Base-by-base conservation (phyloP, 2,797 vertebrate species). In the Typhlichthys eigenmanni region DNA sequence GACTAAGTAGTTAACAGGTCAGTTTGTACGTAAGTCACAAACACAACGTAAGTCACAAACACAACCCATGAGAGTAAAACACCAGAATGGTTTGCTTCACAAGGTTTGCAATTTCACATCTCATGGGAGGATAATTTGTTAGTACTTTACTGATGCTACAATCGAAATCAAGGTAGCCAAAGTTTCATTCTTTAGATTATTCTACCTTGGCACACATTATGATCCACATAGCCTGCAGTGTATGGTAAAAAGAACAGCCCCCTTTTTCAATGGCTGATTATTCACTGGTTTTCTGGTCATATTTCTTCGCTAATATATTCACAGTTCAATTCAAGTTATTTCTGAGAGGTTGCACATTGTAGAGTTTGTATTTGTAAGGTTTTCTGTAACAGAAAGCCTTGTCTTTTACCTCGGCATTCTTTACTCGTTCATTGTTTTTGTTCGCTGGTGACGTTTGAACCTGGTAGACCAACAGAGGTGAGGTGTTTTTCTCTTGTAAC, bases 201-300 rank as follows among this genome's bases (percentile, higher is more conserved):
- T 66, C 72, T 81, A 82, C 79, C 76, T 76, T 79, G 74, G 83
- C 75, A 74, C 77, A 68, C 79, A 4, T 79, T 72, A 73, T 78
- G 79, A 81, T 79, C 69, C 75, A 75, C 70, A 62, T 76, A 69
- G 56, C 78, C 79, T 60, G 64, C 49, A 67, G 56, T 66, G 70
- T 72, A 83, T 16, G 49, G 11, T 55, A 74, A 76, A 75, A 79
- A 85, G 76, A 70, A 16, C 69, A 13, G 54, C 34, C 43, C 47
- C 84, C 81, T 73, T 55, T 80, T 74, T 75, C 73, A 74, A 29
- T 29, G 24, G 24, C 58, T 72, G 62, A 72, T 79, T 68, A 55
- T 80, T 69, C 72, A 74, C 52, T 64, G 71, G 61, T 65, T 69
- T 32, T 47, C 69, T 68, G 75, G 69, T 75, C 60, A 62, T 17